Base-by-base conservation (phyloP, 2,113 vertebrate species). In the Galemys pyrenaicus region DNA sequence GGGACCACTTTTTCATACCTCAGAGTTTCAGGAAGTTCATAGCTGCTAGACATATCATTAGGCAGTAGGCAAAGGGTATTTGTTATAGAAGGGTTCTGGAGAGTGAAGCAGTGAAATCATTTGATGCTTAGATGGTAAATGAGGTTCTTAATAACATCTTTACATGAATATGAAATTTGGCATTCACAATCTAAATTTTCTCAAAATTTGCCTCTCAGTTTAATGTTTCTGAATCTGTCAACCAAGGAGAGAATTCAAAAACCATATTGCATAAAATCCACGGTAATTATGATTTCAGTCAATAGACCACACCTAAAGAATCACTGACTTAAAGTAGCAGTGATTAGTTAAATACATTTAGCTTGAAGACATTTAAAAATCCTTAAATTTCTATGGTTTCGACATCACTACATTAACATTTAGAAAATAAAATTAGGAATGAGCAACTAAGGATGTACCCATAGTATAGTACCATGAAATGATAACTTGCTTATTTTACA, bases 321-420 rank as follows among this genome's bases (percentile, higher is more conserved):
- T 39, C 10, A 28, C 9, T 17, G 35, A 75, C 26, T 65, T 67
- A 35, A 26, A 19, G 17, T 39, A 20, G 60, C 49, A 82, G 17
- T 19, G 19, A 86, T 24, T 54, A 46, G 17, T 68, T 83, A 65
- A 64, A 51, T 39, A 84, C 2, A 46, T 60, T 79, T 56, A 46
- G 26, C 56, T 88, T 86, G 92, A 67, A 83, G 32, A 56, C 41
- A 74, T 73, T 24, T 62, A n/a, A 81, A 94, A 95, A 35, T 3
- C 0, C 30, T 35, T 77, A 54, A 35, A 41, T 64, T 28, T 11
- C 15, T 51, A 79, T 46, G 30, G 5, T 62, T 87, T 80, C 91
- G 32, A 81, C n/a, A 77, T 8, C 9, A 85, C 12, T 58, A 85
- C 12, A 51, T 46, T 83, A 81, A 54, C 5, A 89, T 75, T 77